A percentile compares a stretch with the other conserved stretches of the same genome.
Evolutionary conservation across 2,888 invertebrate genomes (phyloP).

Genomic region (Hydrotaea cyrtoneurina): DNA sequence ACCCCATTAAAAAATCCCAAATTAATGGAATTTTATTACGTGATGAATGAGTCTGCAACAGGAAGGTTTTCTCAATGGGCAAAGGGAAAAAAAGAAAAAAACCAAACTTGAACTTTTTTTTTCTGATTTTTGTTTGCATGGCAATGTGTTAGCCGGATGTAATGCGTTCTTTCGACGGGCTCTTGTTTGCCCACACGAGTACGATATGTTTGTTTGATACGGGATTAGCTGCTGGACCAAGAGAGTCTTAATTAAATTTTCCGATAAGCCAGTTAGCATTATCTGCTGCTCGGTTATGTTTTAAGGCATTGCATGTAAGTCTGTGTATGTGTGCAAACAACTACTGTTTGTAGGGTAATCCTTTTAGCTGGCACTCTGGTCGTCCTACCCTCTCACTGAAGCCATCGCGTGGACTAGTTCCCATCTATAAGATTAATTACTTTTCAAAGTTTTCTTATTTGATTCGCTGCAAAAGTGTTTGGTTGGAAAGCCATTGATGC

Average conservation of each 20-base stretch:
- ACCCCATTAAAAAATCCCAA: slow-evolving; percentile 40
- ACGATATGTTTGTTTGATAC: no score
- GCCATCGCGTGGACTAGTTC: neutral
- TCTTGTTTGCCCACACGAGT: no score
- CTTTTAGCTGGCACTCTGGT: neutral
- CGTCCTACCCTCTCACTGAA: neutral
- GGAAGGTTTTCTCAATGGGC: no score
- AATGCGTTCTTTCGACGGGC: no score
- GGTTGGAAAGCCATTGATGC: neutral
- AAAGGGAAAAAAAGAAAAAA: neutral
- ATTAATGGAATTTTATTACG: slow-evolving; percentile 44
- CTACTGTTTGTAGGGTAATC: neutral
- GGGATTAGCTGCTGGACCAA: neutral
- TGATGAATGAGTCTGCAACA: slow-evolving; percentile 38
- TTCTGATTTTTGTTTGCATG: neutral
- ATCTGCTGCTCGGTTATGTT: neutral
- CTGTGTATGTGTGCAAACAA: neutral
- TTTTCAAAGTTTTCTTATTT: slow-evolving; percentile 34
- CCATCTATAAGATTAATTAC: slow-evolving; percentile 35
- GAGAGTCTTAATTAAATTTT: slow-evolving; percentile 7
- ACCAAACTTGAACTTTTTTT: neutral
- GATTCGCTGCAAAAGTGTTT: slow-evolving; percentile 1
- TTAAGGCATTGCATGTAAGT: neutral
- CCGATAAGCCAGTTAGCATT: neutral
- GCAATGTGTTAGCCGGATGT: neutral